A percentile compares a stretch with the other conserved stretches of the same genome.
These are phyloP conservation scores for Strix occidentalis DNA, from an alignment of 2,797 vertebrate genomes.

Conservation along the genomic window DNA sequence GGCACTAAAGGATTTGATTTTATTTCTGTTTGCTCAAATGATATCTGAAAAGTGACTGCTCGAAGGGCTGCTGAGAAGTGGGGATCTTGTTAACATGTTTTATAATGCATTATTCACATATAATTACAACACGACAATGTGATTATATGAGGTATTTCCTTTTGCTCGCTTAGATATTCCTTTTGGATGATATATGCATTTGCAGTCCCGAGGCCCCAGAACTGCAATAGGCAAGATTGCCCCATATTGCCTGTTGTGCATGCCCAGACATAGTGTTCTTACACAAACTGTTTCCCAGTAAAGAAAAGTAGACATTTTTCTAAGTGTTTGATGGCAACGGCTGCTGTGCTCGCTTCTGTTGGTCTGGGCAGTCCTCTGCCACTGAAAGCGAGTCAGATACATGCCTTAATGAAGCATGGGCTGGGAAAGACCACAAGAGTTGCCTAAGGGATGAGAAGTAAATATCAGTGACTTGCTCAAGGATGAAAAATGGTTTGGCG, in stretches of 20 bases:
- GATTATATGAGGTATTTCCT: background rate
- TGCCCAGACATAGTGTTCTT: background rate
- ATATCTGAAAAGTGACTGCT: conserved; percentile 18
- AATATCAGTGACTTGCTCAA: background rate
- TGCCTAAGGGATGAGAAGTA: background rate
- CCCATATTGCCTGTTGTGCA: background rate
- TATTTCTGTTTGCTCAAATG: conserved; percentile 16
- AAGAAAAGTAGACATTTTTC: background rate
- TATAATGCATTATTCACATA: background rate
- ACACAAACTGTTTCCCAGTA: background rate
- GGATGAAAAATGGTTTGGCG: background rate
- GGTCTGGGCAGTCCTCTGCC: background rate
- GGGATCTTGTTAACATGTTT: conserved; percentile 4
- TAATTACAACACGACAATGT: background rate
- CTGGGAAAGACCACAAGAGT: background rate
- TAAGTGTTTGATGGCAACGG: background rate
- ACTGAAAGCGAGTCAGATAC: fast-evolving
- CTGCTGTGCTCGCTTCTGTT: background rate
- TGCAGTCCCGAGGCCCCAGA: background rate
- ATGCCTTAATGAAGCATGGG: background rate
- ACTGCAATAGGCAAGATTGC: background rate
- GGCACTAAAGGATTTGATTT: conserved; percentile 4
- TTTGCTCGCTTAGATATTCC: background rate
- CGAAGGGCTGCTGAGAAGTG: background rate
- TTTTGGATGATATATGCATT: background rate